A percentile compares a stretch with the other conserved stretches of the same genome.
Conservation (phyloP, 35 echinoderm and acorn worm genomes). For the Diadema setosum region DNA sequence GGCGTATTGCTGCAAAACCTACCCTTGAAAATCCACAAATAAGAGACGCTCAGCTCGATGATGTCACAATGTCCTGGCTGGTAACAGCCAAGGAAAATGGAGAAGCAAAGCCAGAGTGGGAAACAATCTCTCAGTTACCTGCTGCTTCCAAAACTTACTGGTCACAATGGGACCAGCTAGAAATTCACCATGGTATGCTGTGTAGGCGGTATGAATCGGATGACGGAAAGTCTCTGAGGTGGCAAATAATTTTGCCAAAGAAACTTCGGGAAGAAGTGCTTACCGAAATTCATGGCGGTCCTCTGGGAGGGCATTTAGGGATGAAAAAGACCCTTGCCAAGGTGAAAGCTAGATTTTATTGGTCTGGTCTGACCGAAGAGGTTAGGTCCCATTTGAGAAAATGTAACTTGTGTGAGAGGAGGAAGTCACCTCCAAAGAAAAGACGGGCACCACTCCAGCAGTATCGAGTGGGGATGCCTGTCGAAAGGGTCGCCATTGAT, state of each 20-base stretch:
- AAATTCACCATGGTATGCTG: background rate
- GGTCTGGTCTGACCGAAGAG: background rate
- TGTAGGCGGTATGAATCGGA: background rate
- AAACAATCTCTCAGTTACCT: background rate
- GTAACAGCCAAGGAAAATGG: background rate
- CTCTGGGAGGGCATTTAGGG: too few relatives aligned
- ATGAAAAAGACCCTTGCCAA: too few relatives aligned
- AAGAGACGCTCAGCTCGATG: too few relatives aligned
- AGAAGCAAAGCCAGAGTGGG: background rate
- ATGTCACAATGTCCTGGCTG: too few relatives aligned
- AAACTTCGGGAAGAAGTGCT: too few relatives aligned
- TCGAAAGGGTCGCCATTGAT: too few relatives aligned
- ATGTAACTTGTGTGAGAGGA: background rate
- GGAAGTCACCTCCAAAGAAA: constrained; percentile 17
- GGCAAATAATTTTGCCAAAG: constrained; percentile 12
- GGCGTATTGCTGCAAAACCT: too few relatives aligned
- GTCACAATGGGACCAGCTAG: constrained; percentile 17
- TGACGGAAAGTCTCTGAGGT: background rate
- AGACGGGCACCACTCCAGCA: background rate
- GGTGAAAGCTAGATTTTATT: too few relatives aligned
- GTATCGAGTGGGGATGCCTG: too few relatives aligned
- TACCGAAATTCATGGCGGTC: too few relatives aligned
- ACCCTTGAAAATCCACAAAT: too few relatives aligned
- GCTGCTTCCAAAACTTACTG: background rate
- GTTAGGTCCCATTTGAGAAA: background rate